A percentile compares a stretch with the other conserved stretches of the same genome.
These are phyloP conservation scores for Enoplosus armatus DNA, from an alignment of 2,797 vertebrate species.

Conservation along the genomic window DNA sequence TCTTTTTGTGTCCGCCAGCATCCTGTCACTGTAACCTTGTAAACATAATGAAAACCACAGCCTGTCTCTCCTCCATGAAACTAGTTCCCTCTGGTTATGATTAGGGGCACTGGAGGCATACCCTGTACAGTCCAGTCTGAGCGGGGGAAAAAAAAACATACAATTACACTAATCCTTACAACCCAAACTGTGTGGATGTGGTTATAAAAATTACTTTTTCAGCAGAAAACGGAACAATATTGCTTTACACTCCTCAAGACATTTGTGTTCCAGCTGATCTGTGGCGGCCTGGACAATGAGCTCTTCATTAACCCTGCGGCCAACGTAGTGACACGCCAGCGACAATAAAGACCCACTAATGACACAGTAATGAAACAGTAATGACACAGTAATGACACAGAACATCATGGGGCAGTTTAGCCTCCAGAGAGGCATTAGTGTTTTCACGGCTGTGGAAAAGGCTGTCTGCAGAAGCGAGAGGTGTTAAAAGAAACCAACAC, in stretches of 20 bases:
- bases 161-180: slow-evolving; percentile 34
- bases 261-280: slow-evolving; percentile 47
- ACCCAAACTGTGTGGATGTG: slow-evolving; percentile 12
- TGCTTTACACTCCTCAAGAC: slow-evolving; percentile 29
- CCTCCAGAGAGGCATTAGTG: slow-evolving; percentile 41
- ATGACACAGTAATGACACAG: slow-evolving; percentile 69
- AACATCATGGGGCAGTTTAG: slow-evolving; percentile 42
- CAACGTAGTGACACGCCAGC: slow-evolving; percentile 40
- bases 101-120: slow-evolving; percentile 25
- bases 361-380: slow-evolving; percentile 63
- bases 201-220: slow-evolving; percentile 39
- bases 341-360: slow-evolving; percentile 62
- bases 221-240: slow-evolving; percentile 6
- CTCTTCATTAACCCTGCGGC: slow-evolving; percentile 56
- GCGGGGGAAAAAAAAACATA: slow-evolving; percentile 7
- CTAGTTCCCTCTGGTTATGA: slow-evolving; percentile 52
- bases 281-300: slow-evolving; percentile 36
- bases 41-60: slow-evolving; percentile 63
- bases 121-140: slow-evolving; percentile 5
- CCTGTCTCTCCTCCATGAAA: slow-evolving; percentile 53
- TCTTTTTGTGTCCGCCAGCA: slow-evolving; percentile 25
- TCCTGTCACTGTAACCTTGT: slow-evolving; percentile 57
- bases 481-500: slow-evolving; percentile 41
- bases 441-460: slow-evolving; percentile 15
- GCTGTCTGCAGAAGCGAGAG: slow-evolving; percentile 18